Evolutionary conservation across 2,113 vertebrate genomes (phyloP).

Genomic region (Marmota monax): DNA sequence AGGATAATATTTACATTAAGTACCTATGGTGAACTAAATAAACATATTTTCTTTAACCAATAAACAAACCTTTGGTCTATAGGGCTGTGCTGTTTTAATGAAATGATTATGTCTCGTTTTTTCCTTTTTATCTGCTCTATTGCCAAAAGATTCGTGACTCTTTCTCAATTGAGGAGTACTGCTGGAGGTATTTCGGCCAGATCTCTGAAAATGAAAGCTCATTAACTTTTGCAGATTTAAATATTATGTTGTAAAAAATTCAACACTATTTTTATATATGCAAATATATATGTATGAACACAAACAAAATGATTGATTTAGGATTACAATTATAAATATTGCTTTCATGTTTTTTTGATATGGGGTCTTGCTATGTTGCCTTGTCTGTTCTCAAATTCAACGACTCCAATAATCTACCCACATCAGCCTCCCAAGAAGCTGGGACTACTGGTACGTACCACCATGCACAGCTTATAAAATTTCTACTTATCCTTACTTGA

Average conservation of each 20-base stretch:
- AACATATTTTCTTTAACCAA: not conserved
- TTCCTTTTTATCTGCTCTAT: conserved; percentile 98
- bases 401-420: too few species aligned
- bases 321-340: not conserved
- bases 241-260: conserved; percentile 30
- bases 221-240: conserved; percentile 64
- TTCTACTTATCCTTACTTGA: conserved; percentile 31
- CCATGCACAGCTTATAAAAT: not conserved
- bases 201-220: conserved; percentile 89
- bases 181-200: conserved; percentile 93
- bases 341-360: not conserved
- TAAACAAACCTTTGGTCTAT: conserved; percentile 95
- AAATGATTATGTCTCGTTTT: conserved; percentile 99
- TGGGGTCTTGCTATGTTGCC: not conserved
- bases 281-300: not conserved
- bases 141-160: conserved; percentile 96
- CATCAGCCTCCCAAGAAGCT: not conserved
- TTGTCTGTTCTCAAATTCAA: not conserved
- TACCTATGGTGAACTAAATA: not conserved
- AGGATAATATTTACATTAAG: not conserved
- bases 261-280: not conserved
- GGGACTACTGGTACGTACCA: not conserved
- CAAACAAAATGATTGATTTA: conserved; percentile 1
- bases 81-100: conserved; percentile 99
- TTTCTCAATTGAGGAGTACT: conserved; percentile 94